Percentiles rank a stretch among this genome's conserved stretches.
Conservation (phyloP, 2,888 invertebrate genomes). For the Celastrina argiolus region DNA sequence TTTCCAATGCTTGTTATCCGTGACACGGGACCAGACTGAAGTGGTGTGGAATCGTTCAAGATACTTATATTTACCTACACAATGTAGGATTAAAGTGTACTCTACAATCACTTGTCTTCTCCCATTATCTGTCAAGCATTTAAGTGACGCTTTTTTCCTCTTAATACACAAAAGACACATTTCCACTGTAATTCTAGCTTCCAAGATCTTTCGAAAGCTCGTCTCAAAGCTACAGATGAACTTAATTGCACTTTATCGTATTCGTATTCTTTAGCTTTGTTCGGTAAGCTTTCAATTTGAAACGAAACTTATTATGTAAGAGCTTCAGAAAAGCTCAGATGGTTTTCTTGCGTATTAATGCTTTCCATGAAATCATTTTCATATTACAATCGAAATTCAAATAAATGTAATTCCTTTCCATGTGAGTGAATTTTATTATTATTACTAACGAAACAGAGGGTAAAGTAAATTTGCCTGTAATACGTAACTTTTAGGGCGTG, state of each 20-base stretch:
- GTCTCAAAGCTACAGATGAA: slow-evolving; percentile 8
- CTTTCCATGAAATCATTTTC: neutral
- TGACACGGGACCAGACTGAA: too few species aligned
- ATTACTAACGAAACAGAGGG: too few species aligned
- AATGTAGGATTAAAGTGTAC: too few species aligned
- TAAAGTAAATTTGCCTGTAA: too few species aligned
- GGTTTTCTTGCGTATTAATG: slow-evolving; percentile 1
- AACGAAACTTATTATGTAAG: slow-evolving; percentile 8
- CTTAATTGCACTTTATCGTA: slow-evolving; percentile 15
- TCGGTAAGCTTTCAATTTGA: slow-evolving; percentile 10
- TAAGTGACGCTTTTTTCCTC: neutral
- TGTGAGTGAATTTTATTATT: neutral
- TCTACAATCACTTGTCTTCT: neutral
- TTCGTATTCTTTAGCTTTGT: slow-evolving; percentile 12
- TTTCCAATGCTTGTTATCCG: too few species aligned
- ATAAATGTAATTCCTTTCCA: neutral
- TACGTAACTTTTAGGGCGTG: too few species aligned
- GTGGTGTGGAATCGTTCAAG: too few species aligned
- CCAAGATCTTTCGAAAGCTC: neutral
- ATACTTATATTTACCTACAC: too few species aligned
- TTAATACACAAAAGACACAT: neutral
- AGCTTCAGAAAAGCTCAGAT: neutral
- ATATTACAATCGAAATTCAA: neutral
- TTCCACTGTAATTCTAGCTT: neutral
- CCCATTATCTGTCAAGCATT: neutral